These are phyloP conservation scores for Choristoneura rosaceana DNA, from an alignment of 2,888 invertebrate species.

Conservation along the genomic window DNA sequence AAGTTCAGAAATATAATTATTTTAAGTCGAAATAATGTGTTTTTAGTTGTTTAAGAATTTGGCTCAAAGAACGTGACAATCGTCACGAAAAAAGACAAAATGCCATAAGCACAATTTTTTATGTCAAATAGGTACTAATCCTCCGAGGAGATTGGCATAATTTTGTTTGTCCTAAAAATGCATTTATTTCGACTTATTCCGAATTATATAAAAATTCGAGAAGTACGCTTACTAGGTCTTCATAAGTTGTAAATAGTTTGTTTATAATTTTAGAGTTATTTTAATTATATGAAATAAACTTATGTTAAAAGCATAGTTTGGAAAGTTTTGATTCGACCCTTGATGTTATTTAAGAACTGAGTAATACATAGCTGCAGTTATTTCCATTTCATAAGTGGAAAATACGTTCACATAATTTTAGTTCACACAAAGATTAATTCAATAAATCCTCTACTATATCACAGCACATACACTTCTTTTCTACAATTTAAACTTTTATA, in stretches of 20 bases:
- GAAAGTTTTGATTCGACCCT: conserved; percentile 8
- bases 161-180: not conserved
- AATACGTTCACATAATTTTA: conserved; percentile 20
- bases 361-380: conserved; percentile 12
- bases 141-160: not conserved
- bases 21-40: conserved; percentile 20
- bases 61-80: not conserved
- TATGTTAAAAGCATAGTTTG: conserved; percentile 32
- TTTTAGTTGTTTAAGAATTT: conserved; percentile 7
- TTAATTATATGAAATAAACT: conserved; percentile 31
- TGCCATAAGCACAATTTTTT: not conserved
- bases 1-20: conserved; percentile 19
- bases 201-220: conserved; percentile 30
- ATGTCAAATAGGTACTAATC: not conserved
- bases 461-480: not conserved
- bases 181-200: conserved; percentile 20
- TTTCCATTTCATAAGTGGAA: conserved; percentile 20
- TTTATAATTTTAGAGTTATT: conserved; percentile 39
- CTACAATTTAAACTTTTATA: too few relatives aligned
- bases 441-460: not conserved
- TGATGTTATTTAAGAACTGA: conserved; percentile 6
- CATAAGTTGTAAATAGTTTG: conserved; percentile 38
- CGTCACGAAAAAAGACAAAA: not conserved
- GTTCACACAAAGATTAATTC: conserved; percentile 11
- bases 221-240: conserved; percentile 42